A percentile compares a stretch with the other conserved stretches of the same genome.
phyloP scores from a whole-genome alignment of 2,888 invertebrate genomes.

The Drosophila merina region DNA sequence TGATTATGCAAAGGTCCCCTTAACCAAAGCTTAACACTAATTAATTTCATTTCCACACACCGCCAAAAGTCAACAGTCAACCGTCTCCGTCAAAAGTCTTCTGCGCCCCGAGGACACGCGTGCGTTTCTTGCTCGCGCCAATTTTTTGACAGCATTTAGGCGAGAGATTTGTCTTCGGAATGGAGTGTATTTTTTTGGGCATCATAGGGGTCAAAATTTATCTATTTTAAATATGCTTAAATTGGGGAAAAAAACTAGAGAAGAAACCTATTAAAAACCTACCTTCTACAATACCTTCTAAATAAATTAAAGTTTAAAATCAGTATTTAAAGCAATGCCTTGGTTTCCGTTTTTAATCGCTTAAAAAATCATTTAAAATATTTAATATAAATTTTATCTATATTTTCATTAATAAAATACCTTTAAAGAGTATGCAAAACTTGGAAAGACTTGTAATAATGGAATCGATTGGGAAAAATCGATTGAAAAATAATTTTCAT shows the following conservation, averaged over 20 bases:
- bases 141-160: constrained; percentile 63
- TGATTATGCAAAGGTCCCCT: constrained; percentile 74
- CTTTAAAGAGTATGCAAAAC: not conserved
- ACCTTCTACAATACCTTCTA: no score
- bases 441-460: not conserved
- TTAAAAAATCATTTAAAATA: no score
- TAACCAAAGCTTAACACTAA: constrained; percentile 15
- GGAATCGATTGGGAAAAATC: constrained; percentile 20
- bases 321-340: no score
- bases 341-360: no score
- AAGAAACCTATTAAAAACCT: no score
- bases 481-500: constrained; percentile 45
- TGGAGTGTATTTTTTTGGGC: not conserved
- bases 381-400: no score
- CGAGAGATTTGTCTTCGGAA: constrained; percentile 2
- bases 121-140: constrained; percentile 63
- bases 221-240: no score
- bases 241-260: no score
- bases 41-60: constrained; percentile 41
- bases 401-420: not conserved
- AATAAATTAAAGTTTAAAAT: no score
- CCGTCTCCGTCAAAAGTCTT: not conserved
- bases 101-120: constrained; percentile 42
- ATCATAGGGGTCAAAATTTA: not conserved
- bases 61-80: constrained; percentile 14